phyloP scores from a whole-genome alignment of 2,888 invertebrate genomes.

The Phania funesta region DNA sequence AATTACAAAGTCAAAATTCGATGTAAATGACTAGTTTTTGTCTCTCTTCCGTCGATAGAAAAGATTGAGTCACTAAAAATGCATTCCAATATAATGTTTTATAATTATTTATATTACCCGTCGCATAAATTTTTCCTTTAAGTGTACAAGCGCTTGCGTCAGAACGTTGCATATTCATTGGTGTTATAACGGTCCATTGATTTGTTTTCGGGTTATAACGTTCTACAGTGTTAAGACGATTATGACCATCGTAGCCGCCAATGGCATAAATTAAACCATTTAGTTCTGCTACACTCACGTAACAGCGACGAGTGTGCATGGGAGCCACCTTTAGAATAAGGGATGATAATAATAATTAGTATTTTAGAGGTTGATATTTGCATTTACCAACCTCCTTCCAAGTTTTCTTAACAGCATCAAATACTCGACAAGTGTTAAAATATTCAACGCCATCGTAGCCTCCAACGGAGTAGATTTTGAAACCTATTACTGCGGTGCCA shows the following conservation, averaged over 20 bases:
- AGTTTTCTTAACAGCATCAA: slow-evolving; percentile 89
- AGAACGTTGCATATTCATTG: slow-evolving; percentile 93
- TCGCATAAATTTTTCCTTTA: slow-evolving; percentile 83
- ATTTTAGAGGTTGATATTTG: background rate
- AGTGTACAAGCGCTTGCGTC: slow-evolving; percentile 95
- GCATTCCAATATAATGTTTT: too few relatives aligned
- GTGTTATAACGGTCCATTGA: slow-evolving; percentile 92
- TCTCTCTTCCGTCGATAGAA: too few relatives aligned
- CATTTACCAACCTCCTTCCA: slow-evolving; percentile 87
- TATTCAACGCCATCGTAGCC: slow-evolving; percentile 92
- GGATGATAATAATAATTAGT: background rate
- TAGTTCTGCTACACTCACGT: slow-evolving; percentile 91
- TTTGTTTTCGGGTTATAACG: slow-evolving; percentile 91
- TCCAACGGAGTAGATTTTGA: slow-evolving; percentile 93
- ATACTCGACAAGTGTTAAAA: slow-evolving; percentile 92
- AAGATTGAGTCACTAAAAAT: too few relatives aligned
- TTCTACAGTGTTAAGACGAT: slow-evolving; percentile 92
- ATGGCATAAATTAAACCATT: slow-evolving; percentile 91
- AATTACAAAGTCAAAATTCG: too few relatives aligned
- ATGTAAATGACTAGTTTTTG: too few relatives aligned
- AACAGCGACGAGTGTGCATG: slow-evolving; percentile 93
- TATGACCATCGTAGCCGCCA: slow-evolving; percentile 93
- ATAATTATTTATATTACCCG: slow-evolving; percentile 70
- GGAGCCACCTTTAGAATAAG: slow-evolving; percentile 84
- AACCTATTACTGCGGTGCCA: slow-evolving; percentile 93